Conservation (phyloP, 2,113 vertebrate genomes). For the Morone chrysops region DNA sequence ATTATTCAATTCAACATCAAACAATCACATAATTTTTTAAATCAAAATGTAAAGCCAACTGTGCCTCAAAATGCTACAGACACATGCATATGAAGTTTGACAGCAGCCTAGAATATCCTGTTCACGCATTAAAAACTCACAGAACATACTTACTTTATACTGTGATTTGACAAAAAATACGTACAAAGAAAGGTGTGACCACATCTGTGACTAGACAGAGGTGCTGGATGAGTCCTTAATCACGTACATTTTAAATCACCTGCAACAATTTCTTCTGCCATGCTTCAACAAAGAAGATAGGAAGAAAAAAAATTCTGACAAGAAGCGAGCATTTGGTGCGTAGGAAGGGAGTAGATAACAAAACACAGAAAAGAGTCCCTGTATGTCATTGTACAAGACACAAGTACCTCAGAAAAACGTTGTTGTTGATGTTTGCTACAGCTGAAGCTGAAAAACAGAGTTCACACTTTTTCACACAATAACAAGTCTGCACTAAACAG, state of each 20-base stretch:
- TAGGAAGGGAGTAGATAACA: conserved; percentile 22
- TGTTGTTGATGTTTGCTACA: not conserved
- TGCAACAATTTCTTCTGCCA: conserved; percentile 16
- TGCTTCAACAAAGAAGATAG: conserved; percentile 5
- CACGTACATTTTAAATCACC: conserved; percentile 10
- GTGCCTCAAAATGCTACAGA: not conserved
- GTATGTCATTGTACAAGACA: conserved; percentile 2
- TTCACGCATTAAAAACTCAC: conserved; percentile 2
- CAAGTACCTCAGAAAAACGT: not conserved
- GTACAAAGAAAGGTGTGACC: conserved; percentile 1
- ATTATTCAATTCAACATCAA: not conserved
- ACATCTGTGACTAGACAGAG: not conserved
- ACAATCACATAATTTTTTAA: not conserved
- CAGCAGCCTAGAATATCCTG: conserved; percentile 10
- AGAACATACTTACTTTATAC: not conserved
- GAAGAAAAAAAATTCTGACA: not conserved
- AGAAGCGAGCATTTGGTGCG: conserved; percentile 3
- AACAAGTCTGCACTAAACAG: not conserved
- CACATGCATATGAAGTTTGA: not conserved
- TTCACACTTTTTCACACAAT: conserved; percentile 17
- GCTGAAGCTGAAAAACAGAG: conserved; percentile 4
- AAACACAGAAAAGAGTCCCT: not conserved
- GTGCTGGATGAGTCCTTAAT: not conserved
- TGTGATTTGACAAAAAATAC: not conserved
- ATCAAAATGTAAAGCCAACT: not conserved